These are phyloP conservation scores for Cepaea hortensis DNA, from an alignment of 2,888 invertebrate species.

Conservation along the genomic window DNA sequence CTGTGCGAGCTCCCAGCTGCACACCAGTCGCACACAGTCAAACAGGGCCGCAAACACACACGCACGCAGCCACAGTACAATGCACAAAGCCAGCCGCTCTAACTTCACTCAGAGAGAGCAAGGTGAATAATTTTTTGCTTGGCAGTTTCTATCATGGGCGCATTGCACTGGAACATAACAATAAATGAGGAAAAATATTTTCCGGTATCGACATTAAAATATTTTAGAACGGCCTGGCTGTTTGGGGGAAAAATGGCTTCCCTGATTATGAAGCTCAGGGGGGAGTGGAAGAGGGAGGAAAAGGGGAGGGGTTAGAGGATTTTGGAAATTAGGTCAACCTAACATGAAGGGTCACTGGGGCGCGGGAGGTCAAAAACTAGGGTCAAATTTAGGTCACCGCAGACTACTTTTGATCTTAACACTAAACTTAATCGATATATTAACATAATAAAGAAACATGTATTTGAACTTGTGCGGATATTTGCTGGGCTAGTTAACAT, in stretches of 20 bases:
- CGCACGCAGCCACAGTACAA: not conserved
- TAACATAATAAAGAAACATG: not conserved
- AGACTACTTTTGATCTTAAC: not conserved
- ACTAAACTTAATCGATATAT: not conserved
- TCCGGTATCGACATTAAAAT: not conserved
- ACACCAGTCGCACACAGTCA: conserved; percentile 6
- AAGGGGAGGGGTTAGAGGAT: not conserved
- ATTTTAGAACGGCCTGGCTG: not conserved
- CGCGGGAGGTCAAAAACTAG: conserved; percentile 45
- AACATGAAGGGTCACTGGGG: conserved; percentile 47
- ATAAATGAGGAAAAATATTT: not conserved
- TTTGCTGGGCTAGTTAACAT: not conserved
- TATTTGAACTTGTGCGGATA: not conserved
- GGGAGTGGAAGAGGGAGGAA: not conserved
- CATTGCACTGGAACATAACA: not conserved
- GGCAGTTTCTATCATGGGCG: not conserved
- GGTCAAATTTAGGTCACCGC: conserved; percentile 45
- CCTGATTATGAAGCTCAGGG: not conserved
- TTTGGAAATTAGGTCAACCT: conserved; percentile 43
- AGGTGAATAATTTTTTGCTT: not conserved
- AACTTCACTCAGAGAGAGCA: not conserved
- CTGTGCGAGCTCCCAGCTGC: conserved; percentile 38
- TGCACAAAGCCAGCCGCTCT: conserved; percentile 21
- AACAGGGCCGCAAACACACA: not conserved
- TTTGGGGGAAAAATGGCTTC: not conserved